Percentiles rank a stretch among this genome's conserved stretches.
Conservation (phyloP, 2,113 vertebrate genomes). For the Hassar affinis region DNA sequence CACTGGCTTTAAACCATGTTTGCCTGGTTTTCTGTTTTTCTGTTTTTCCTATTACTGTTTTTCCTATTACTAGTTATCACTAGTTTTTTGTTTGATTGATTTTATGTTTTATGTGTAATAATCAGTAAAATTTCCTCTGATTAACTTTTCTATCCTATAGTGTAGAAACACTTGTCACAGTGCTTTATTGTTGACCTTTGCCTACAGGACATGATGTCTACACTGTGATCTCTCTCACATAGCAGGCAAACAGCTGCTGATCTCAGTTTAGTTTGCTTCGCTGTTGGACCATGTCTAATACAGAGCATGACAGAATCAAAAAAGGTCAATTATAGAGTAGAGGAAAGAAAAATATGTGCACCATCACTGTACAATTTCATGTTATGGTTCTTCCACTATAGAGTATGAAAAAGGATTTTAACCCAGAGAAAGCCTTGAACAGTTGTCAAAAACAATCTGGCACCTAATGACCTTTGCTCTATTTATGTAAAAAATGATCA, state of each 20-base stretch:
- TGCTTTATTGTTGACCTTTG: background rate
- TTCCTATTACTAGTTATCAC: background rate
- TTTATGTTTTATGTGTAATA: no score
- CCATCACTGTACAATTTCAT: slow-evolving; percentile 13
- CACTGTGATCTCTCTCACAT: background rate
- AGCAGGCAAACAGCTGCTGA: slow-evolving; percentile 15
- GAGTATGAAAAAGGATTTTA: slow-evolving; percentile 13
- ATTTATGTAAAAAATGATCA: background rate
- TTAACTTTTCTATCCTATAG: background rate
- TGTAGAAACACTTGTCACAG: background rate
- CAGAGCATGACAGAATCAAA: slow-evolving; percentile 11
- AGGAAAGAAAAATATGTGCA: slow-evolving; percentile 13
- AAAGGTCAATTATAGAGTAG: slow-evolving; percentile 3
- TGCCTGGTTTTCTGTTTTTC: no score
- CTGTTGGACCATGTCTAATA: slow-evolving; percentile 20
- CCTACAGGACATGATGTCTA: background rate
- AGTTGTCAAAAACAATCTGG: background rate
- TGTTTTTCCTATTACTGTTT: background rate
- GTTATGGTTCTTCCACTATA: background rate
- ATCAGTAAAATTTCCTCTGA: background rate
- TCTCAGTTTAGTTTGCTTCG: background rate
- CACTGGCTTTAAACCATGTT: no score
- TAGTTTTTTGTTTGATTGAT: no score
- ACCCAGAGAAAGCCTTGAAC: background rate
- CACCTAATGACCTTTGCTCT: background rate